Base-by-base conservation (phyloP, 2,113 vertebrate genomes). In the Sinocyclocheilus grahami region DNA sequence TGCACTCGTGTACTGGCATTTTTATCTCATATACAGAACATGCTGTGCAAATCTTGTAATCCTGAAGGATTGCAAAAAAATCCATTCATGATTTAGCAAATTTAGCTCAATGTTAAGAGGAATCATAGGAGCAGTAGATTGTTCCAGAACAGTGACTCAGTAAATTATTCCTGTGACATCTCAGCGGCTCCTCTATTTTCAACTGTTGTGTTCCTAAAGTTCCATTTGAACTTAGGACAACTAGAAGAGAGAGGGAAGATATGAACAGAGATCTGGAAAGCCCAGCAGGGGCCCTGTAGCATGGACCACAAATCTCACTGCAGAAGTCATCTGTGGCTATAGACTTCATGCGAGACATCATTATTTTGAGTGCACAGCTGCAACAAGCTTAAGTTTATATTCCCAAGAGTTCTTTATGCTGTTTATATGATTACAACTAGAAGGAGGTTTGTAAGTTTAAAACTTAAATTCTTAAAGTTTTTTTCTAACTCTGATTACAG, bases 61-160 rank as follows among this genome's bases (percentile, higher is more conserved):
- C 63, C 86, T 81, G 12, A 75, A 48, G 14, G 1, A 39, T 24
- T 87, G 39, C 30, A 48, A 74, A 46, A 53, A 83, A 42, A 81
- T 20, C 30, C 12, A 60, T 80, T 84, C 14, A 81, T 58, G 63
- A 58, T 86, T 84, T 84, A 67, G 53, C 30, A 53, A 53, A 86
- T 80, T 55, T 65, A 80, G 30, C 22, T 39, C 24, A 42, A 63
- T 86, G 81, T 71, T 75, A 42, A 65, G 51, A 76, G 80, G n/a
- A 65, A 65, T 83, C 39, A 79, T 48, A 13, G 39, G 51, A 62
- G 62, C 87, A 86, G 80, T 39, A 33, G 30, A 33, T 33, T 33
- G 30, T 77, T 83, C 60, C 65, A 80, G 42, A 75, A 83, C 74
- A 60, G 22, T 75, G 16, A 58, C 60, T 85, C 30, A 18, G 71